These are phyloP conservation scores for Suricata suricatta DNA, from an alignment of 2,113 vertebrate species.

Conservation along the genomic window DNA sequence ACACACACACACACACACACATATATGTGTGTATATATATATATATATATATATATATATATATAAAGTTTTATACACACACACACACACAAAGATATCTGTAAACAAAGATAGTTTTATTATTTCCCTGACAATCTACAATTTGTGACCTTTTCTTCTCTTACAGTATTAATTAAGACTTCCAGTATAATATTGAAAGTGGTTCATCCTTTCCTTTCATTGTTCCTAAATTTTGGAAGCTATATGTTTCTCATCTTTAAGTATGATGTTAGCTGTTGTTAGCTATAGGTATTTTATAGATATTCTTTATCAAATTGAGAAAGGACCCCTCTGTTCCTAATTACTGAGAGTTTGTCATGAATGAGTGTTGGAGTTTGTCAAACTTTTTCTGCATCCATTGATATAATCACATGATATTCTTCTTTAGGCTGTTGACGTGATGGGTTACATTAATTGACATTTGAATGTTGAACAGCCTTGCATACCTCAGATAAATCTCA, in stretches of 20 bases:
- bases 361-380: background rate
- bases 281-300: background rate
- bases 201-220: background rate
- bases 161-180: background rate
- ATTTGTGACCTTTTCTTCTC: background rate
- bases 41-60: background rate
- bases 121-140: background rate
- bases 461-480: background rate
- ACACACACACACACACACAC: no score
- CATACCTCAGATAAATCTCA: background rate
- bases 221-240: background rate
- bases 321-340: background rate
- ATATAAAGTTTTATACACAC: background rate
- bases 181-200: background rate
- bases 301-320: background rate
- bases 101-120: background rate
- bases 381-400: background rate
- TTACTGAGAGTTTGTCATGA: background rate
- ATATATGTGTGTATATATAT: no score
- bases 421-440: background rate
- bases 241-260: background rate
- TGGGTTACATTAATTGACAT: background rate
- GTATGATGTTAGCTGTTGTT: no score
- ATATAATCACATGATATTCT: background rate
- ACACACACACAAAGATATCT: background rate